Conservation (phyloP, 1,140 invertebrate species). For the Eubasilissa regina region DNA sequence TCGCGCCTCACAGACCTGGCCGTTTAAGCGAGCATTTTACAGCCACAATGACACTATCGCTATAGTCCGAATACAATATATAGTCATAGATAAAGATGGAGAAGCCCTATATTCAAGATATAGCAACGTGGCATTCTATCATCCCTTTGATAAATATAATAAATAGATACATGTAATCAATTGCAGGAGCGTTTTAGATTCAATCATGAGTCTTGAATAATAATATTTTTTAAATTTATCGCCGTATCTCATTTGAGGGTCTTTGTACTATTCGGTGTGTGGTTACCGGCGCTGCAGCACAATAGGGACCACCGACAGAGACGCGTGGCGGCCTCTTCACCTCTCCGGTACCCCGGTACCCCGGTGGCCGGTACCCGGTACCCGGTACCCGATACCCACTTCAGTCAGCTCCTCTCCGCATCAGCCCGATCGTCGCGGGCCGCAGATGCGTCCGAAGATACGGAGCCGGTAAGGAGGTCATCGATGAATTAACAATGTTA, state of each 20-base stretch:
- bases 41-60: no score
- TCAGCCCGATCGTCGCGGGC: constrained; percentile 16
- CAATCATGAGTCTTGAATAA: no score
- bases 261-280: constrained; percentile 1
- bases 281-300: constrained; percentile 41
- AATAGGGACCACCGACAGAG: constrained; percentile 59
- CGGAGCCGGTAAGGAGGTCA: neutral
- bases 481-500: constrained; percentile 20
- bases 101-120: no score
- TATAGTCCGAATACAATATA: no score
- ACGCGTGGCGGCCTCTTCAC: constrained; percentile 50
- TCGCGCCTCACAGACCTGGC: no score
- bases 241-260: constrained; percentile 14
- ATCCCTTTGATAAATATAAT: no score
- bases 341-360: neutral
- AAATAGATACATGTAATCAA: no score
- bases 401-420: constrained; percentile 2
- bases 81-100: no score
- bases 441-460: constrained; percentile 11
- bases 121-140: no score
- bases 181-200: no score
- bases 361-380: neutral
- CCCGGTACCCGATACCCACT: constrained; percentile 6
- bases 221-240: neutral
- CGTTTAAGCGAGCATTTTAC: no score